Conservation (phyloP, 2,113 vertebrate genomes). For the Vidua macroura region DNA sequence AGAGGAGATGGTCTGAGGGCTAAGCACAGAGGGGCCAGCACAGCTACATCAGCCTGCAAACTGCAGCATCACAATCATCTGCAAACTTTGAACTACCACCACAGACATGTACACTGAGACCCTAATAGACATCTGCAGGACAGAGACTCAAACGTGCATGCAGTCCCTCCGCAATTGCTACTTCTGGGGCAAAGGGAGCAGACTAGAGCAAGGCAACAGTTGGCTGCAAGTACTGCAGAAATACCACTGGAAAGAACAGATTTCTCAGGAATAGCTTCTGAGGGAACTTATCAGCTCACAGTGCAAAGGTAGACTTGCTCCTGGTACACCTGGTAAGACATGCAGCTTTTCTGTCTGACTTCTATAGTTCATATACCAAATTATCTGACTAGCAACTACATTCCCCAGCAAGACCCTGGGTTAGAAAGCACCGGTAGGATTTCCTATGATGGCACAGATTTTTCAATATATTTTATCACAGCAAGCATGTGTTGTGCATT, state of each 20-base stretch:
- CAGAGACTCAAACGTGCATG: fast-evolving
- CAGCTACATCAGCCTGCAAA: neutral
- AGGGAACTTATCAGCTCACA: neutral
- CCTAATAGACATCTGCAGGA: neutral
- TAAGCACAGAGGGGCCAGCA: neutral
- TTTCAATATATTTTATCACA: neutral
- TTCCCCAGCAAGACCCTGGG: neutral
- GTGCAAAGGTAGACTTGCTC: neutral
- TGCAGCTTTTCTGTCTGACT: neutral
- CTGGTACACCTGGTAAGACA: neutral
- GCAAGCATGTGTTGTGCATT: fast-evolving
- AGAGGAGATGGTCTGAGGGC: neutral
- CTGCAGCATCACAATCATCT: neutral
- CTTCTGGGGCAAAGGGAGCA: neutral
- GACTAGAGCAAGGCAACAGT: neutral
- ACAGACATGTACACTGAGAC: neutral
- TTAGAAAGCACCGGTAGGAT: neutral
- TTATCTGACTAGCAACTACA: neutral
- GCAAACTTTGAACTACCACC: neutral
- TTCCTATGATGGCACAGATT: fast-evolving
- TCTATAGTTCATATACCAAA: neutral
- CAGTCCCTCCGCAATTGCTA: neutral
- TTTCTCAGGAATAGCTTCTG: neutral
- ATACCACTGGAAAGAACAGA: neutral
- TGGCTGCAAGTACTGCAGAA: neutral